phyloP scores from a whole-genome alignment of 1,140 invertebrate genomes.

The Ridgeia piscesae region DNA sequence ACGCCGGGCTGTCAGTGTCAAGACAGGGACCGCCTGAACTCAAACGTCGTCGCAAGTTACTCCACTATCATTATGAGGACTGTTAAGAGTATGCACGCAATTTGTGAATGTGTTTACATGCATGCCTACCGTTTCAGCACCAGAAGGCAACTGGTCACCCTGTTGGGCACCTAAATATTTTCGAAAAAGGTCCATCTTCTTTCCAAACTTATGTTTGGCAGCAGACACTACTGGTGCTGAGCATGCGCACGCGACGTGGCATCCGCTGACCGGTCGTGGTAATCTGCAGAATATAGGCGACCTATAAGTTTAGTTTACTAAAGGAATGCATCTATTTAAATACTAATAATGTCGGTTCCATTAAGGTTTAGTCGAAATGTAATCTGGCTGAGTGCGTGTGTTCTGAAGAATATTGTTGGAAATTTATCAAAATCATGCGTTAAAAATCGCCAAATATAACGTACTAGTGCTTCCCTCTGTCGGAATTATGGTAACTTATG shows the following conservation, averaged over 20 bases:
- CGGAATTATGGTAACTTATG: neutral
- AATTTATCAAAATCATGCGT: neutral
- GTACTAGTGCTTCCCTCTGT: neutral
- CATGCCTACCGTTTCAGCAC: slow-evolving; percentile 74
- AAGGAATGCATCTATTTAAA: neutral
- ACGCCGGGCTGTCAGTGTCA: neutral
- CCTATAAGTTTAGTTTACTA: neutral
- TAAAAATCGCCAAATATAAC: neutral
- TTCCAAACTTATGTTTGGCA: slow-evolving; percentile 36
- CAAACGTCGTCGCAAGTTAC: neutral
- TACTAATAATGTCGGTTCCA: neutral
- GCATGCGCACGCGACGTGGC: slow-evolving; percentile 50
- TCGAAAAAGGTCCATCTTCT: slow-evolving; percentile 55
- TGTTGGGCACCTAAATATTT: slow-evolving; percentile 72
- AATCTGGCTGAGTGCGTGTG: neutral
- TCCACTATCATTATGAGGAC: slow-evolving; percentile 27
- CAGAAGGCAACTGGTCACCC: slow-evolving; percentile 72
- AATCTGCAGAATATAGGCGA: neutral
- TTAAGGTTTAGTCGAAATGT: neutral
- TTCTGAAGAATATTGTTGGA: neutral
- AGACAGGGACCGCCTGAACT: slow-evolving; percentile 2
- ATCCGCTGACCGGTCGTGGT: slow-evolving; percentile 1
- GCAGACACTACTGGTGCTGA: slow-evolving; percentile 31
- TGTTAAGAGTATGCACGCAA: neutral
- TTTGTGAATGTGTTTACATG: slow-evolving; percentile 1